Evolutionary conservation across 2,797 vertebrate genomes (phyloP).

Genomic region (Coendou prehensilis): DNA sequence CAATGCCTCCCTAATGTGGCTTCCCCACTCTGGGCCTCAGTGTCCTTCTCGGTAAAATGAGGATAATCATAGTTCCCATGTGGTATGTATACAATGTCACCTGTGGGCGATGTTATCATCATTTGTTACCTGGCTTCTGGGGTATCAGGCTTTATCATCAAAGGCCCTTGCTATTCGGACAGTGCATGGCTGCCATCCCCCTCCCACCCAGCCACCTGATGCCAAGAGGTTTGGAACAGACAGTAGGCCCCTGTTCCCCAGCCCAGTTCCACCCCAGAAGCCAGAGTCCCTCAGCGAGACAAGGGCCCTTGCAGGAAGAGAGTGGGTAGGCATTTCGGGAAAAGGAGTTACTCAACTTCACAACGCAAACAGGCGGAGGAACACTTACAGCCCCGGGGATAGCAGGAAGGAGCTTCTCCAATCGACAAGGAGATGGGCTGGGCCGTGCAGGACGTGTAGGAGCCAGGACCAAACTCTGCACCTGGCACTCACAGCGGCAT

Average conservation of each 20-base stretch:
- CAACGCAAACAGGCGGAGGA: background rate
- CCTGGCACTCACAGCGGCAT: fast-evolving
- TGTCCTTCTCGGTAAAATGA: background rate
- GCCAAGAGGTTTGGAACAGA: background rate
- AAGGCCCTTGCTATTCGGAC: constrained; percentile 16
- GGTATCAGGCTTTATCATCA: constrained; percentile 38
- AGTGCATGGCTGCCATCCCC: background rate
- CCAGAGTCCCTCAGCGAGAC: background rate
- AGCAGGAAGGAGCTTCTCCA: background rate
- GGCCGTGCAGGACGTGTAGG: background rate
- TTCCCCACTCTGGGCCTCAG: background rate
- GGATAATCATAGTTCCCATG: background rate
- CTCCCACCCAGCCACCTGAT: background rate
- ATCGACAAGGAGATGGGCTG: background rate
- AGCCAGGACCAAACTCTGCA: background rate
- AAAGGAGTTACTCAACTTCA: background rate
- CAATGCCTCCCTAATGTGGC: too few relatives aligned
- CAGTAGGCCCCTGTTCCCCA: constrained; percentile 23
- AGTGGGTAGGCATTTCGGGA: background rate
- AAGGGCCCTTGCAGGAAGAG: background rate
- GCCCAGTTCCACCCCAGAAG: background rate
- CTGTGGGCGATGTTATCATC: background rate
- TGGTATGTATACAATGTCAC: background rate
- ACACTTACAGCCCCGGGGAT: background rate
- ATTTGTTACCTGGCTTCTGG: background rate